A percentile compares a stretch with the other conserved stretches of the same genome.
phyloP scores from a whole-genome alignment of 1,140 invertebrate species.

The Drosophila azteca region DNA sequence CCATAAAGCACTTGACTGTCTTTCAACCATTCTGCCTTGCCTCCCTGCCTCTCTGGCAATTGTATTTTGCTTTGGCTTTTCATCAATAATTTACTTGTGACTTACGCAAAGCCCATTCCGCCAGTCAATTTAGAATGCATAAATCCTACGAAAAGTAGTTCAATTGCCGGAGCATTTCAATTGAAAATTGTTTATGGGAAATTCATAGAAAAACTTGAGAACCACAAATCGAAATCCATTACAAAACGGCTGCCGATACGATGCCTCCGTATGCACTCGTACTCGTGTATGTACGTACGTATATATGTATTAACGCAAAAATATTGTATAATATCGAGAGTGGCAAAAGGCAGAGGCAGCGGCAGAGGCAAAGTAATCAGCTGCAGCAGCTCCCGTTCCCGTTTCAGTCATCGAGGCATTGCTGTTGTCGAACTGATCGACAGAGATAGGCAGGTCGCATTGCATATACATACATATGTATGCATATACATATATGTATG shows the following conservation, averaged over 20 bases:
- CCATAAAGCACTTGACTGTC: conserved; percentile 12
- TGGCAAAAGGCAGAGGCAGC: background rate
- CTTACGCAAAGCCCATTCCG: conserved; percentile 32
- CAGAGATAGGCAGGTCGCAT: conserved; percentile 60
- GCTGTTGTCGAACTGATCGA: conserved; percentile 60
- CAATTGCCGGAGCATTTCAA: conserved; percentile 71
- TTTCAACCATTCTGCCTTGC: conserved; percentile 8
- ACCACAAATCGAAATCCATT: conserved; percentile 69
- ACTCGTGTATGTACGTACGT: background rate
- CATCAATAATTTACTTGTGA: conserved; percentile 30
- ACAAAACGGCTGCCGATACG: conserved; percentile 49
- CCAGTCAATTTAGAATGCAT: conserved; percentile 63
- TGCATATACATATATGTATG: conserved; percentile 9
- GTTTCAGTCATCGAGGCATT: conserved; percentile 26
- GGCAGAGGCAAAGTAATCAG: conserved; percentile 48
- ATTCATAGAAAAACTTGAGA: conserved; percentile 75
- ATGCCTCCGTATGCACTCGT: conserved; percentile 1
- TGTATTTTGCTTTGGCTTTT: conserved; percentile 7
- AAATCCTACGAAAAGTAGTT: conserved; percentile 72
- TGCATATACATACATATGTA: conserved; percentile 18
- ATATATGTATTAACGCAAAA: conserved; percentile 58
- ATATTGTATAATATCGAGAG: conserved; percentile 73
- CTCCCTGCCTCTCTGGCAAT: background rate
- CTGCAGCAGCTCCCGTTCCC: conserved; percentile 16
- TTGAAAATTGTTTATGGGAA: conserved; percentile 74